Conservation (phyloP, 2,888 invertebrate genomes). For the Spodoptera littoralis region DNA sequence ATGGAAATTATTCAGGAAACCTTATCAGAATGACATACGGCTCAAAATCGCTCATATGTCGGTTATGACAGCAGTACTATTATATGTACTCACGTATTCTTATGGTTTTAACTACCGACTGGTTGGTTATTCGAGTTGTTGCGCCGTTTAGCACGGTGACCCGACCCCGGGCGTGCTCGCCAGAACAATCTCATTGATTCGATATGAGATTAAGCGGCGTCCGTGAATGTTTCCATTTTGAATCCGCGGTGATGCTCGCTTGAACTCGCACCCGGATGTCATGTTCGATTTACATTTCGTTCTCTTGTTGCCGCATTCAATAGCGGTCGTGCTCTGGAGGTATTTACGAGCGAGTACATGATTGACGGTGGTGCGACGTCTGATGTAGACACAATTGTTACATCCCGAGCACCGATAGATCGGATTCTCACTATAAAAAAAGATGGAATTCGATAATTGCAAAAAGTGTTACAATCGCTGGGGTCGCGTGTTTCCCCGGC, state of each 20-base stretch:
- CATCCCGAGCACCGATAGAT: conserved; percentile 34
- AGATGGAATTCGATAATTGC: conserved; percentile 63
- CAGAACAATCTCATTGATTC: conserved; percentile 81
- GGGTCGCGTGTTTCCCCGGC: conserved; percentile 77
- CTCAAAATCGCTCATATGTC: conserved; percentile 60
- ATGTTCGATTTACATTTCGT: conserved; percentile 81
- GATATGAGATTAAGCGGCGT: conserved; percentile 81
- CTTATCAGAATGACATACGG: conserved; percentile 58
- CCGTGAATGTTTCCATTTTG: conserved; percentile 83
- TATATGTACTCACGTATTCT: conserved; percentile 66
- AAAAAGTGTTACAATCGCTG: conserved; percentile 67
- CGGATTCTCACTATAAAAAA: conserved; percentile 57
- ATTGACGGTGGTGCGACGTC: conserved; percentile 67
- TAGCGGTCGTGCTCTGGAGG: conserved; percentile 70
- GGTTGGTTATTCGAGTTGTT: conserved; percentile 72
- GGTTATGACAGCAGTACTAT: conserved; percentile 60
- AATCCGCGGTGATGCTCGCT: conserved; percentile 78
- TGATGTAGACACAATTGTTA: conserved; percentile 62
- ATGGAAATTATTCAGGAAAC: conserved; percentile 61
- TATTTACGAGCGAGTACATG: conserved; percentile 69
- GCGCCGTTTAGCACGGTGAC: conserved; percentile 81
- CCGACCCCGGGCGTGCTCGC: conserved; percentile 76
- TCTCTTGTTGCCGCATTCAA: conserved; percentile 76
- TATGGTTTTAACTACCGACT: conserved; percentile 61
- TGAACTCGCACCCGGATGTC: conserved; percentile 87